Evolutionary conservation across 2,797 vertebrate species (phyloP), one percentile per base, ranked within the genome.

Genomic region (Odontamblyopus lacepedii): DNA sequence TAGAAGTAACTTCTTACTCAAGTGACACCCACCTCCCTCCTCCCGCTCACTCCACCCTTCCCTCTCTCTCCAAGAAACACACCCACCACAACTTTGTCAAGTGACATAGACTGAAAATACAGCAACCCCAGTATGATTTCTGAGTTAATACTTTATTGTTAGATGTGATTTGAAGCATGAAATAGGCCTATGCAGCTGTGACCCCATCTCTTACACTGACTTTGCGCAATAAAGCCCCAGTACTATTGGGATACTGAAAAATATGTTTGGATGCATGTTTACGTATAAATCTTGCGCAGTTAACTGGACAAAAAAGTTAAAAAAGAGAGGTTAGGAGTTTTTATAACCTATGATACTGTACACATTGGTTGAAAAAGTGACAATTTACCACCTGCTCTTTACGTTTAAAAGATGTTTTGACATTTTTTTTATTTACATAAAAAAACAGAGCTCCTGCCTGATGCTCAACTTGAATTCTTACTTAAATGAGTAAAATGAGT

Each of bases 1-100:
- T 94, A 94, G 82, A 93, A 89, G 85, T 81, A 90, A 93, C 88
- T 93, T 91, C 90, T 92, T 91, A 91, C 82, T 78, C 75, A 88
- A 92, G 90, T 91, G 84, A 91, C 85, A 78, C 83, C 63, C 81
- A 88, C 78, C 86, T 80, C 85, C 88, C 89, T 89, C 89, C 85
- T 64, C 77, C 69, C 74, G 62, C 83, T 73, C 74, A 64, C 75
- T 75, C 71, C 61, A 69, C 79, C 80, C 77, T 72, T 77, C 75
- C 72, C 78, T 67, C 63, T 69, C 69, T 71, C 63, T 6, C 2
- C 59, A 30, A 19, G 11, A 48, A 51, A 27, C 64, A 5, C 48
- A 7, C 30, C 29, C 53, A 26, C 65, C n/a, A 53, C 57, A 51
- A 62, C n/a, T 64, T 44, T 64, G 63, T 15, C 63, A 48, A 26